These are phyloP conservation scores for Panopea generosa DNA, from an alignment of 2,888 invertebrate species.

Conservation along the genomic window DNA sequence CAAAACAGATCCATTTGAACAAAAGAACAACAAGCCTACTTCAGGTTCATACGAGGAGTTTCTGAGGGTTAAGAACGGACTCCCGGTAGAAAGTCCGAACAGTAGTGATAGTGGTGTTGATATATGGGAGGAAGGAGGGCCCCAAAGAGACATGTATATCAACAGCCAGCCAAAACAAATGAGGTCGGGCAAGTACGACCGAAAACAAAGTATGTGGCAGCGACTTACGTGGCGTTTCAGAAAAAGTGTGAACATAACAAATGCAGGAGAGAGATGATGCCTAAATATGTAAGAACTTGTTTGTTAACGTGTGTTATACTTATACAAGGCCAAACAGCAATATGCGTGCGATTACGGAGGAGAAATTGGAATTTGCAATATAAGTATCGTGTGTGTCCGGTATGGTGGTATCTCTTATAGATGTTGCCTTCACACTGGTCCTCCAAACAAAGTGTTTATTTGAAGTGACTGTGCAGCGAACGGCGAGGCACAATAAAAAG, in stretches of 20 bases:
- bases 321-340: no score
- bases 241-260: constrained; percentile 37
- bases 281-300: background rate
- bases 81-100: constrained; percentile 52
- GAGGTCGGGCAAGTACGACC: constrained; percentile 34
- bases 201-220: constrained; percentile 64
- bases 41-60: constrained; percentile 69
- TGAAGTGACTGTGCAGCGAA: no score
- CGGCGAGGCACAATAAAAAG: no score
- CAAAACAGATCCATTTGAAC: constrained; percentile 9
- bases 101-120: constrained; percentile 65
- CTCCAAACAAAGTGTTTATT: no score
- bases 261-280: constrained; percentile 21
- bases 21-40: background rate
- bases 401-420: no score
- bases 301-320: no score
- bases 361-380: no score
- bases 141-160: constrained; percentile 35
- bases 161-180: constrained; percentile 68
- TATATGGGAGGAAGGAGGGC: constrained; percentile 23
- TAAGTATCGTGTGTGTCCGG: no score
- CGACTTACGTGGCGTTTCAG: constrained; percentile 68
- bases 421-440: no score
- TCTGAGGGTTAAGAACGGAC: constrained; percentile 52
- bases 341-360: no score